phyloP scores from a whole-genome alignment of 2,113 vertebrate species.

The Salvator merianae region DNA sequence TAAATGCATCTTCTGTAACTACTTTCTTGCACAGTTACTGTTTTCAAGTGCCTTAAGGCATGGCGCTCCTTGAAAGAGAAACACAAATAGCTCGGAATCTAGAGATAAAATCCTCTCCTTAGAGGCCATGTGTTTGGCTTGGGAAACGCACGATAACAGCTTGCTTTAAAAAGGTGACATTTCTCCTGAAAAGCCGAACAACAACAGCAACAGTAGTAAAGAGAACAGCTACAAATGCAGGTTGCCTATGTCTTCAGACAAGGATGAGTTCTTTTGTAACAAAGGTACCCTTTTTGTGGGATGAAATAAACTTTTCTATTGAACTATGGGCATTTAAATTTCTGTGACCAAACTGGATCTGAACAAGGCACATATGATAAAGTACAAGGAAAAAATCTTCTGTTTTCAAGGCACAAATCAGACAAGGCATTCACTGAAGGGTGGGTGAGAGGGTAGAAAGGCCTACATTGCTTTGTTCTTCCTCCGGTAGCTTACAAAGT shows the following conservation, averaged over 20 bases:
- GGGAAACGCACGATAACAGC: conserved; percentile 81
- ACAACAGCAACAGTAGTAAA: conserved; percentile 55
- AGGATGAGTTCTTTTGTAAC: conserved; percentile 69
- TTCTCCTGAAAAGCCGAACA: conserved; percentile 84
- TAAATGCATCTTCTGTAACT: conserved; percentile 41
- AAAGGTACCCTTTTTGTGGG: conserved; percentile 71
- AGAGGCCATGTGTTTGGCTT: conserved; percentile 87
- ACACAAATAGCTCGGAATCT: conserved; percentile 87
- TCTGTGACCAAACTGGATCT: conserved; percentile 62
- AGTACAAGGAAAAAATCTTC: conserved; percentile 25
- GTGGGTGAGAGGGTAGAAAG: background rate
- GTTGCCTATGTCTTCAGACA: conserved; percentile 63
- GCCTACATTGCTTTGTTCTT: conserved; percentile 4
- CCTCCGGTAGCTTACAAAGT: conserved; percentile 19
- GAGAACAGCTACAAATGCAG: conserved; percentile 74
- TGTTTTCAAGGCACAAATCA: conserved; percentile 35
- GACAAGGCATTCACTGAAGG: conserved; percentile 50
- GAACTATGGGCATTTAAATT: conserved; percentile 52
- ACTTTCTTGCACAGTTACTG: conserved; percentile 76
- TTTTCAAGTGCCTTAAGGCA: conserved; percentile 84
- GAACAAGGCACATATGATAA: conserved; percentile 46
- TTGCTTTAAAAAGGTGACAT: conserved; percentile 91
- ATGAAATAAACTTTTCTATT: conserved; percentile 62
- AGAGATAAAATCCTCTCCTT: conserved; percentile 86
- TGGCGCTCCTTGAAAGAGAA: conserved; percentile 92